Conservation (phyloP, 2,888 invertebrate species). For the Operophtera brumata region DNA sequence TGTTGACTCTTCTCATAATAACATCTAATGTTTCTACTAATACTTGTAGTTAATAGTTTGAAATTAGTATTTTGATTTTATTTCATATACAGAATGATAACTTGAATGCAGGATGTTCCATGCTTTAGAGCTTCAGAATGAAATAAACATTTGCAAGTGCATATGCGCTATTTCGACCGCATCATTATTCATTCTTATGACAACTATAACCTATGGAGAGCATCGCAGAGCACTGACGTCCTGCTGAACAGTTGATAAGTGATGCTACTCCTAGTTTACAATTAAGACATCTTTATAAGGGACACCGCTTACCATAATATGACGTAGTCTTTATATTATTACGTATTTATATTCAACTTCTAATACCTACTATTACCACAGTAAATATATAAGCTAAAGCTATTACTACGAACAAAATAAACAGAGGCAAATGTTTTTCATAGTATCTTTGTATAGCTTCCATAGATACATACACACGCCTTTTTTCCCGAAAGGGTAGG, state of each 20-base stretch:
- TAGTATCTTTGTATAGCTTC: no score
- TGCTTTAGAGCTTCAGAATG: constrained; percentile 30
- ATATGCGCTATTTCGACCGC: constrained; percentile 27
- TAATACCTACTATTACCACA: neutral
- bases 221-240: constrained; percentile 43
- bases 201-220: constrained; percentile 42
- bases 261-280: constrained; percentile 11
- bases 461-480: no score
- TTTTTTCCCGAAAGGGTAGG: no score
- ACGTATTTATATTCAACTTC: neutral
- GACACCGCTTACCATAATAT: constrained; percentile 21
- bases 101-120: constrained; percentile 19
- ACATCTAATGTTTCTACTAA: constrained; percentile 14
- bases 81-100: constrained; percentile 18
- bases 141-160: constrained; percentile 22
- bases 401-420: neutral
- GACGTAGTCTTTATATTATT: neutral
- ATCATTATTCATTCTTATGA: constrained; percentile 34
- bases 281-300: no score
- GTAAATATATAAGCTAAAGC: no score
- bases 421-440: no score
- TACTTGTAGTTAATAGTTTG: constrained; percentile 25
- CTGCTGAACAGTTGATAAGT: constrained; percentile 8
- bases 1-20: constrained; percentile 19
- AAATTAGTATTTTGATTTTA: constrained; percentile 23